Conservation (phyloP, 2,113 vertebrate species). For the Alces alces region DNA sequence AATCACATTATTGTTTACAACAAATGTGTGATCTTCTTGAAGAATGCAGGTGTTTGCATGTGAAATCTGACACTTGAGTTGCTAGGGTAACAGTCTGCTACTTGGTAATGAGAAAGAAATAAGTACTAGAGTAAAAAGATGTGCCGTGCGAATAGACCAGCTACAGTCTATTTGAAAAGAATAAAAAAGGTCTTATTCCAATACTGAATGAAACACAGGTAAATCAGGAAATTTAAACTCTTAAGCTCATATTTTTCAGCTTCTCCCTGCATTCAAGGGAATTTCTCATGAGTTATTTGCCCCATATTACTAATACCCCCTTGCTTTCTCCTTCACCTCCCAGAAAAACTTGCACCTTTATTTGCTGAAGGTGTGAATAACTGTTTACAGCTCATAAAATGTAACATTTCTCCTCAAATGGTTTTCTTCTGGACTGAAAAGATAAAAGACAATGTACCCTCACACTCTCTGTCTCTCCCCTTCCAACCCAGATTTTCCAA, state of each 20-base stretch:
- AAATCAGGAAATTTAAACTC: neutral
- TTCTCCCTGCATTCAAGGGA: neutral
- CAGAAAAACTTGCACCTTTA: neutral
- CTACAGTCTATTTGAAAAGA: neutral
- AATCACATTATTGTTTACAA: neutral
- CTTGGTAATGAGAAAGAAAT: neutral
- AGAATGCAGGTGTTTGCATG: constrained; percentile 16
- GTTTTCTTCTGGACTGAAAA: neutral
- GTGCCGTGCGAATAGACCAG: neutral
- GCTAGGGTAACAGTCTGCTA: constrained; percentile 5
- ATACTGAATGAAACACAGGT: neutral
- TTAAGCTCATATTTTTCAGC: neutral
- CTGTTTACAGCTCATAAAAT: neutral
- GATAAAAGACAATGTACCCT: neutral
- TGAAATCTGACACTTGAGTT: constrained; percentile 24
- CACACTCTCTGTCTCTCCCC: neutral
- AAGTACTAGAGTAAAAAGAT: neutral
- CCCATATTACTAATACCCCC: too few relatives aligned
- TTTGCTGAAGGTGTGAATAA: neutral
- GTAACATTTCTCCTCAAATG: neutral
- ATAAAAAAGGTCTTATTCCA: neutral
- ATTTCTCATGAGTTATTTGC: fast-evolving
- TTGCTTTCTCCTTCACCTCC: neutral
- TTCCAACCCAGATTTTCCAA: neutral
- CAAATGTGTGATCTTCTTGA: constrained; percentile 25